A percentile compares a stretch with the other conserved stretches of the same genome.
Evolutionary conservation across 2,113 vertebrate species (phyloP).

Genomic region (Noctilio leporinus): DNA sequence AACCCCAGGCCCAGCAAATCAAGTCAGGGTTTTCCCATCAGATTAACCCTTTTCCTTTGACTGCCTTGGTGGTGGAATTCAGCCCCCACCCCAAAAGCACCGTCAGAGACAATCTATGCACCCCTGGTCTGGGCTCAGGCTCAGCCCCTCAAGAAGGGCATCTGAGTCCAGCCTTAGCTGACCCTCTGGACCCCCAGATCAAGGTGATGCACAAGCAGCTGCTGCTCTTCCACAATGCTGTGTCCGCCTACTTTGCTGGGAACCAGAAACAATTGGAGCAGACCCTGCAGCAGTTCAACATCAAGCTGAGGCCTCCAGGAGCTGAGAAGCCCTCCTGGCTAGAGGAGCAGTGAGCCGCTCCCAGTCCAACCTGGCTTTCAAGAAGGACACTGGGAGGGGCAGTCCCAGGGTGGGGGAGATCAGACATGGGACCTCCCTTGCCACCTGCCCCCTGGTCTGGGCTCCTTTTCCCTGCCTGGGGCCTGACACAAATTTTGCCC

Average conservation of each 20-base stretch:
- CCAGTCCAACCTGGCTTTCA: conserved; percentile 34
- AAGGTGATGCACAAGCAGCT: conserved; percentile 99
- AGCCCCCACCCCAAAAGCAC: neutral
- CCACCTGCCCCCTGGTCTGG: conserved; percentile 58
- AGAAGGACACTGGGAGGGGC: conserved; percentile 49
- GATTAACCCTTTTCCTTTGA: conserved; percentile 17
- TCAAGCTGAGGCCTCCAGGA: conserved; percentile 91
- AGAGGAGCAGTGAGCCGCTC: conserved; percentile 89
- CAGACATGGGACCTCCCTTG: conserved; percentile 54
- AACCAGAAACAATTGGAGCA: conserved; percentile 98
- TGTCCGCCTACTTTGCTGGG: conserved; percentile 97
- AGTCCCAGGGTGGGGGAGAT: conserved; percentile 51
- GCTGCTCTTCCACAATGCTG: conserved; percentile 97
- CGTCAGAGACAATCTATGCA: neutral
- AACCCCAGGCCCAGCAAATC: neutral
- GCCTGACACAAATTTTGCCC: conserved; percentile 45
- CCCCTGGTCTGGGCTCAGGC: neutral
- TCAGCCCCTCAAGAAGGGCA: neutral
- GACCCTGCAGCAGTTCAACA: conserved; percentile 97
- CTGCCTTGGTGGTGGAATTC: conserved; percentile 7
- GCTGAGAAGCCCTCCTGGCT: conserved; percentile 97
- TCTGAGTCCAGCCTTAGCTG: conserved; percentile 55
- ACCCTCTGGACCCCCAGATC: conserved; percentile 81
- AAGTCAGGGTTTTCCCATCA: conserved; percentile 16
- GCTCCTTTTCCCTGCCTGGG: conserved; percentile 50